These are phyloP conservation scores for Probosciger aterrimus DNA, from an alignment of 2,113 vertebrate genomes.

Conservation along the genomic window DNA sequence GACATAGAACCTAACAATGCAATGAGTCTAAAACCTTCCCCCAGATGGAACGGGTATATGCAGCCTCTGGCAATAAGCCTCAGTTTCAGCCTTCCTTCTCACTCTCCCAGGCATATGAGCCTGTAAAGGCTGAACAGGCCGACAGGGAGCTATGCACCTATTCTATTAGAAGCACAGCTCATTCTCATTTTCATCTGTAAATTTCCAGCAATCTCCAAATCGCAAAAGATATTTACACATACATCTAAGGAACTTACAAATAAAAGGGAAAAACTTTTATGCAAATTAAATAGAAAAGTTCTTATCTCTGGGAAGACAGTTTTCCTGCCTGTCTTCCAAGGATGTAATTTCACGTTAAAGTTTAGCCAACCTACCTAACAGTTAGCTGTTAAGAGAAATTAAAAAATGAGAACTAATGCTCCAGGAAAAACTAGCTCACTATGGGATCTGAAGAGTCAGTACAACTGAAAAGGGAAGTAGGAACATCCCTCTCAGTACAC, in stretches of 20 bases:
- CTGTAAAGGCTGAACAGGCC: neutral
- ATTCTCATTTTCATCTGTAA: neutral
- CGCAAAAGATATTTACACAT: neutral
- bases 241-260: neutral
- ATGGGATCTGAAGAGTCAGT: neutral
- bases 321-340: neutral
- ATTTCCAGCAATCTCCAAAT: neutral
- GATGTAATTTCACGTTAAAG: neutral
- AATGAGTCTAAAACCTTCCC: neutral
- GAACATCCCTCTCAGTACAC: neutral
- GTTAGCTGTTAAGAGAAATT: neutral
- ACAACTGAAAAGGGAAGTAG: neutral
- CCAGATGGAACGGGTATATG: neutral
- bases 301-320: neutral
- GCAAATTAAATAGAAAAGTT: neutral
- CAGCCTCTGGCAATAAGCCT: neutral
- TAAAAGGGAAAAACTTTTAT: neutral
- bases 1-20: neutral
- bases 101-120: neutral
- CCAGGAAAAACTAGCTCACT: neutral
- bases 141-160: neutral
- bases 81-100: neutral
- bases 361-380: neutral
- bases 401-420: neutral
- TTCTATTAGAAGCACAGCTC: neutral